Base-by-base conservation (phyloP, 2,888 invertebrate species). In the Torymus tubicola region DNA sequence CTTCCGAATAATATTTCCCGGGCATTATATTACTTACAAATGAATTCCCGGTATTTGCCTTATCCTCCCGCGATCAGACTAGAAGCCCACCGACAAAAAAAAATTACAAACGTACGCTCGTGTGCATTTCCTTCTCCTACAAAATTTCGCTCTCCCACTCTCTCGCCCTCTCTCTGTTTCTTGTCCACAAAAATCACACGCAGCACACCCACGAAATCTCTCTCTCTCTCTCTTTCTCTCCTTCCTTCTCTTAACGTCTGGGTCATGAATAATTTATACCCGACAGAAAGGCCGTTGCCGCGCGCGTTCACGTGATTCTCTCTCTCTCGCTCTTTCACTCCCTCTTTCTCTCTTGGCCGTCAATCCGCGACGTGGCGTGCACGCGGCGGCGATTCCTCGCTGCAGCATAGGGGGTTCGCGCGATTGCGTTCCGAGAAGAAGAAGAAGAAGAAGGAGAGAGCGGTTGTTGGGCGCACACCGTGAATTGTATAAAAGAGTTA, bases 211-310 rank as follows among this genome's bases (percentile, higher is more conserved):
- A 31, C 31, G 31, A 31, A 31, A 31, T 31, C 31, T 31, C 70
- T 80, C 64, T 74, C 76, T 67, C 72, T 74, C 16, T 18, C 55
- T 24, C n/a, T 63, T 21, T 12, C 16, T 73, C 24, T 60, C 64
- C 14, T 21, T 80, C 57, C 77, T 70, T 69, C 42, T 18, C 71
- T 63, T 53, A 76, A 50, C 81, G 83, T 70, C 80, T 82, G 80
- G 83, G 84, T 85, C 84, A 84, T 89, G 89, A 89, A 89, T 89
- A 87, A 89, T 89, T 89, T 89, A 89, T 88, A 84, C 82, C 84
- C 85, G 58, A 57, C 31, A 31, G 31, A 31, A 4, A 31, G 31
- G 3, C 31, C 31, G 31, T 31, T 31, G 31, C 31, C 31, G 31
- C 3, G 31, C 31, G 3, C 31, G 31, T 31, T 74, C 70, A 60